Base-by-base conservation (phyloP, 2,113 vertebrate species). In the Todiramphus saurophagus region DNA sequence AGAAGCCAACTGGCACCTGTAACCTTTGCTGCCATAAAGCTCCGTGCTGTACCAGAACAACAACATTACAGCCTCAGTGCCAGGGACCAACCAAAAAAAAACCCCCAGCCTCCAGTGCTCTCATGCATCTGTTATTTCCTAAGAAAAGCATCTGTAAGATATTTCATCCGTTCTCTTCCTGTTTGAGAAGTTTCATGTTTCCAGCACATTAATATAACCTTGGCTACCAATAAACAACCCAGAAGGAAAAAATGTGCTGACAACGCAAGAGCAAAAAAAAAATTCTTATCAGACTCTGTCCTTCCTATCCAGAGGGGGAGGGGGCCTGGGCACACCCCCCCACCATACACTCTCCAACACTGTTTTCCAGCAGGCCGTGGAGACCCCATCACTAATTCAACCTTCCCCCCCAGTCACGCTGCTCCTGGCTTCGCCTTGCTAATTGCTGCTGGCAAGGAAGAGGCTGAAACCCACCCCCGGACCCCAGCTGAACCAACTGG, bases 211-310 rank as follows among this genome's bases (percentile, higher is more conserved):
- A 78, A 76, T 48, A 84, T 63, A 95, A 94, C 90, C 79, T 67
- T 90, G 84, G 67, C 89, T 83, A 96, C 76, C 79, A 85, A 83
- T 3, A 92, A 95, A 90, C 79, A 96, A 90, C 4, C 53, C 80
- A 87, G 92, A 88, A 86, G 14, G 50, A 85, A 92, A 93, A 96
- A 86, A 93, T 20, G 13, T 75, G 90, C 94, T 95, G 94, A 92
- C 76, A 60, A 37, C 6, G 24, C 5, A 4, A 75, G 62, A 69
- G 62, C 79, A 83, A 73, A 74, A 25, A 25, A 83, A 72, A 80
- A 24, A 44, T 28, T 77, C 60, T 93, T 95, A 92, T 92, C 92
- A 63, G 79, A 28, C 85, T 74, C 70, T 10, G 23, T 94, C 85
- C 87, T 95, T 95, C 90, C 64, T 93, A 7, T 46, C 8, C 0